Evolutionary conservation across 2,797 vertebrate species (phyloP), one percentile per base, ranked within the genome.

Genomic region (Botia almorhae): DNA sequence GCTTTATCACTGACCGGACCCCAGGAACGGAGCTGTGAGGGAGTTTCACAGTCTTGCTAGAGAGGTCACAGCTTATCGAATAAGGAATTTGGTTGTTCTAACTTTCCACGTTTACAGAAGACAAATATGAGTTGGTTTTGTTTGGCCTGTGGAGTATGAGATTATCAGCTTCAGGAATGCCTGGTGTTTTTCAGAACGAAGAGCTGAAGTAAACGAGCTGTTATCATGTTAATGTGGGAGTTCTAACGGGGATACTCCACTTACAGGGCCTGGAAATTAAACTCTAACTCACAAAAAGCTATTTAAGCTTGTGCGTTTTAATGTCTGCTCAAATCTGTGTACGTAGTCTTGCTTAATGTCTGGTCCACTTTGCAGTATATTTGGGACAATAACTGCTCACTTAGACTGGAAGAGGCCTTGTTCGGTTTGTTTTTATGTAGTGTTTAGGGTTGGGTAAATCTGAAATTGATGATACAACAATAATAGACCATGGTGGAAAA

Each of bases 151-250:
- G 29, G 71, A n/a, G 67, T 80, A 74, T 65, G 39, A 78, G 80
- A 82, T 82, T 83, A 84, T 85, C 78, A 61, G 82, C 21, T 75
- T 77, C 36, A 29, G 65, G 43, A 85, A 74, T 76, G 81, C 68
- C 82, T 87, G 84, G 61, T 64, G 43, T 46, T 46, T 46, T 46
- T 46, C 10, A 46, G 8, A 46, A 10, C 43, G 10, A 46, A 5
- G 43, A 46, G 60, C 17, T 1, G 39, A 43, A 80, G 58, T 74
- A 19, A 69, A 60, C 61, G 71, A 74, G 55, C 76, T 82, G 76
- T 74, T 69, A 74, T 61, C 29, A 74, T 69, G 71, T 48, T 83
- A 67, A 48, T 69, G 65, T 82, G 26, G 68, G 81, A 82, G 74
- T 82, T 70, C 58, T 43, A 65, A 36, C 55, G 33, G 50, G 39